Conservation (phyloP, 2,113 vertebrate species). For the Pelecanoides urinatrix region DNA sequence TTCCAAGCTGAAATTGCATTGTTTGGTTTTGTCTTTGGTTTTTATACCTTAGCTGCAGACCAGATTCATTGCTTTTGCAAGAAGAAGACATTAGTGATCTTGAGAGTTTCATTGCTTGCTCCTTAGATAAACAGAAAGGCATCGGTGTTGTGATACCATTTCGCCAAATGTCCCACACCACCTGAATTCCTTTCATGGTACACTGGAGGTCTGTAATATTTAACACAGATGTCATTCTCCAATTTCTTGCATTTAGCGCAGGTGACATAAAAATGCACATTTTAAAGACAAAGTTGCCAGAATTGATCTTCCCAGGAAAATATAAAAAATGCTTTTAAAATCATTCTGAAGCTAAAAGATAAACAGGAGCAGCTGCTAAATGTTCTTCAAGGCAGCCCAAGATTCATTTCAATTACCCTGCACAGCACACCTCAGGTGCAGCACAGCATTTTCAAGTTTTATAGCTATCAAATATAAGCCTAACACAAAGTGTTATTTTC, state of each 20-base stretch:
- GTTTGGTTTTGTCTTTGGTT: not conserved
- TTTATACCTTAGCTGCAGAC: not conserved
- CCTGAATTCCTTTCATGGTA: conserved; percentile 28
- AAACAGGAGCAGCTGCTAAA: conserved; percentile 75
- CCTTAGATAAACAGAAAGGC: not conserved
- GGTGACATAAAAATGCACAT: conserved; percentile 61
- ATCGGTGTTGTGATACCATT: not conserved
- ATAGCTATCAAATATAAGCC: conserved; percentile 49
- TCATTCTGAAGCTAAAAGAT: conserved; percentile 63
- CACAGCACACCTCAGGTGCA: conserved; percentile 60
- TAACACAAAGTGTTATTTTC: conserved; percentile 31
- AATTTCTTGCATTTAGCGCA: conserved; percentile 23
- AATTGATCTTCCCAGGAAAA: conserved; percentile 66
- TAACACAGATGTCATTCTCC: conserved; percentile 21
- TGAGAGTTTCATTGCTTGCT: conserved; percentile 5
- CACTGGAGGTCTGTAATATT: not conserved
- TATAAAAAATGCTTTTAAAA: conserved; percentile 60
- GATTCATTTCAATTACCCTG: conserved; percentile 67
- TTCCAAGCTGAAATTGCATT: not conserved
- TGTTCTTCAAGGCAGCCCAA: conserved; percentile 54
- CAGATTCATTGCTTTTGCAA: conserved; percentile 47
- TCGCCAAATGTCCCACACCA: not conserved
- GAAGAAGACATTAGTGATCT: not conserved
- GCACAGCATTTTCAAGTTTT: conserved; percentile 61
- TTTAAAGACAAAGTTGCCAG: conserved; percentile 55